Conservation (phyloP, 2,888 invertebrate genomes). For the Matsumyia berberina region DNA sequence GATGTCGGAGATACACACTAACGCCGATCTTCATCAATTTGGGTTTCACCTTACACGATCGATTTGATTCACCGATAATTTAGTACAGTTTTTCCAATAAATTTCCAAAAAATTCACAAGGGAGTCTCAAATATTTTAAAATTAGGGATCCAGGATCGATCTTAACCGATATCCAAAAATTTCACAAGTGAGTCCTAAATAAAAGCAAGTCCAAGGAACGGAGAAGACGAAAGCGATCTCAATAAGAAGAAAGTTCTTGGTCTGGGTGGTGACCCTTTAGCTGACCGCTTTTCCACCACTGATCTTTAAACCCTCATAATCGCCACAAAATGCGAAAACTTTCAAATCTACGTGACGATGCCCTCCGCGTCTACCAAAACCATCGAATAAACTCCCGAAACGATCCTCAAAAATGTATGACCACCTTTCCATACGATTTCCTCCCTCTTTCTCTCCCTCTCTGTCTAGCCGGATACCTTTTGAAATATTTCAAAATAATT, state of each 20-base stretch:
- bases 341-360: not conserved
- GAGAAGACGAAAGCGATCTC: too few species aligned
- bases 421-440: not conserved
- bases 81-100: too few species aligned
- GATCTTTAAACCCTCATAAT: not conserved
- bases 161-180: too few species aligned
- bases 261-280: too few species aligned
- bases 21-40: not conserved
- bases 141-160: too few species aligned
- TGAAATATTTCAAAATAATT: slow-evolving; percentile 52
- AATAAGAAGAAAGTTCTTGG: too few species aligned
- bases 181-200: too few species aligned
- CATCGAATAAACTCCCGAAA: not conserved
- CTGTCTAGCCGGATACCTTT: slow-evolving; percentile 35
- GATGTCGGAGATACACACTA: not conserved
- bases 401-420: slow-evolving; percentile 1
- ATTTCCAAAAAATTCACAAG: too few species aligned
- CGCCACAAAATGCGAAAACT: not conserved
- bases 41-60: not conserved
- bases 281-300: not conserved
- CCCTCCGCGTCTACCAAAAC: not conserved
- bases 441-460: too few species aligned
- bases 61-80: not conserved
- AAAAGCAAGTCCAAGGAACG: too few species aligned
- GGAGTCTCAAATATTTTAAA: too few species aligned